Conservation (phyloP, 2,888 invertebrate species). For the Spodoptera exigua region DNA sequence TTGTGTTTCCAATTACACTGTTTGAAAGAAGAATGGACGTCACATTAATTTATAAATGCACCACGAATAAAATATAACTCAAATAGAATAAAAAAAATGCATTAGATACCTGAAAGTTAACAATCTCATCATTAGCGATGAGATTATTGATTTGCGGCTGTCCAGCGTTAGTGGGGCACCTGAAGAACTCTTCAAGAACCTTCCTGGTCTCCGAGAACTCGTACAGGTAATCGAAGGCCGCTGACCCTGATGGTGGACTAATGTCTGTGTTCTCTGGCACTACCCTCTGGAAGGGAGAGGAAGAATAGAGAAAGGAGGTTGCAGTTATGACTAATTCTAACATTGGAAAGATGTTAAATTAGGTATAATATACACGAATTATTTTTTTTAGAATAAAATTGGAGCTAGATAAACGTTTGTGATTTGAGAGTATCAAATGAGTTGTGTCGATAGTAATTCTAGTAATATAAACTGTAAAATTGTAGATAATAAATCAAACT, state of each 20-base stretch:
- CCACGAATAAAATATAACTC: neutral
- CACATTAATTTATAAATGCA: neutral
- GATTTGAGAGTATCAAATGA: no score
- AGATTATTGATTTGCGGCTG: constrained; percentile 67
- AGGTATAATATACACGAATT: no score
- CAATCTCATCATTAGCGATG: constrained; percentile 78
- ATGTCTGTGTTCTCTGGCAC: constrained; percentile 84
- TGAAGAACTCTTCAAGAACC: constrained; percentile 97
- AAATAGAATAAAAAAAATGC: neutral
- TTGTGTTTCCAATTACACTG: no score
- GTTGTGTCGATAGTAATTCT: no score
- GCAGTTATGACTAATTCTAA: neutral
- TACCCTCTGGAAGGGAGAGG: constrained; percentile 77
- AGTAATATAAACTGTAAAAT: no score
- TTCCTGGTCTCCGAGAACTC: constrained; percentile 98
- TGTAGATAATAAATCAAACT: no score
- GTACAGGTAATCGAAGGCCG: constrained; percentile 96
- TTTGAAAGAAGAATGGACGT: constrained; percentile 2
- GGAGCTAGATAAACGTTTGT: no score
- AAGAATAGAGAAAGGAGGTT: neutral
- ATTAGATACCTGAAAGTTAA: constrained; percentile 80
- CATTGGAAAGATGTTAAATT: no score
- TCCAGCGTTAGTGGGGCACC: constrained; percentile 90
- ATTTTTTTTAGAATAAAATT: no score
- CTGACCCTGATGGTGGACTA: constrained; percentile 81